phyloP scores from a whole-genome alignment of 2,113 vertebrate species.

The Cyphomyrus plagiostoma region DNA sequence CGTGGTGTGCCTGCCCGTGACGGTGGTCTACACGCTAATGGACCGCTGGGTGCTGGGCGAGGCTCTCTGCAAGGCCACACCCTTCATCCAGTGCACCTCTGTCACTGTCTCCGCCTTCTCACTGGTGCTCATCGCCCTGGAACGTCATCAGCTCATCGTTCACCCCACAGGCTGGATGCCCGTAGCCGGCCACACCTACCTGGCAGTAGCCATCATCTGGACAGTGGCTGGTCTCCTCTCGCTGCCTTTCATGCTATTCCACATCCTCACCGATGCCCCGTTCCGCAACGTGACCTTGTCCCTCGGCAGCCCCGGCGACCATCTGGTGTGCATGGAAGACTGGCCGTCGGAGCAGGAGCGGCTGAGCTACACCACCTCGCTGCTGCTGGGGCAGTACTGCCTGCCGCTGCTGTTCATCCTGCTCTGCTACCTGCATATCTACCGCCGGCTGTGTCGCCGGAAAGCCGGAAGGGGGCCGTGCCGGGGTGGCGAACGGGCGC shows the following conservation, averaged over 20 bases:
- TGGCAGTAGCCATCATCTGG: slow-evolving; percentile 61
- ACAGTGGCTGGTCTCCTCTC: slow-evolving; percentile 57
- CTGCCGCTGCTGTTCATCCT: slow-evolving; percentile 61
- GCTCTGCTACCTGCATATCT: slow-evolving; percentile 64
- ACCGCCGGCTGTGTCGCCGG: slow-evolving; percentile 58
- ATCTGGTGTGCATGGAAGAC: slow-evolving; percentile 60
- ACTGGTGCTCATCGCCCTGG: slow-evolving; percentile 63
- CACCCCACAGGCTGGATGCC: slow-evolving; percentile 67
- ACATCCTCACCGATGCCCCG: slow-evolving; percentile 57
- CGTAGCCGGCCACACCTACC: slow-evolving; percentile 55
- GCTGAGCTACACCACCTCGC: slow-evolving; percentile 60
- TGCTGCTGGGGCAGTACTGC: slow-evolving; percentile 67
- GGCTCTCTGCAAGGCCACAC: slow-evolving; percentile 59
- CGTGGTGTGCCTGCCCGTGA: slow-evolving; percentile 65
- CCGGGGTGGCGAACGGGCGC: slow-evolving; percentile 35
- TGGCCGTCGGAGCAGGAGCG: slow-evolving; percentile 63
- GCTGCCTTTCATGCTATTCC: slow-evolving; percentile 63
- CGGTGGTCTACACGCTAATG: slow-evolving; percentile 67
- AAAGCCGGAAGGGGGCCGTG: slow-evolving; percentile 53
- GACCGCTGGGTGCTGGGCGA: slow-evolving; percentile 66
- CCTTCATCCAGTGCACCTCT: slow-evolving; percentile 63
- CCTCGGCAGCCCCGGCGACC: slow-evolving; percentile 38
- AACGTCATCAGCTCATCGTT: slow-evolving; percentile 66
- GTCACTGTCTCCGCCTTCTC: slow-evolving; percentile 65
- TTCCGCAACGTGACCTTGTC: slow-evolving; percentile 61